Percentiles rank a stretch among this genome's conserved stretches.
These are phyloP conservation scores for Cyprinodon variegatus DNA, from an alignment of 2,113 vertebrate genomes.

Conservation along the genomic window DNA sequence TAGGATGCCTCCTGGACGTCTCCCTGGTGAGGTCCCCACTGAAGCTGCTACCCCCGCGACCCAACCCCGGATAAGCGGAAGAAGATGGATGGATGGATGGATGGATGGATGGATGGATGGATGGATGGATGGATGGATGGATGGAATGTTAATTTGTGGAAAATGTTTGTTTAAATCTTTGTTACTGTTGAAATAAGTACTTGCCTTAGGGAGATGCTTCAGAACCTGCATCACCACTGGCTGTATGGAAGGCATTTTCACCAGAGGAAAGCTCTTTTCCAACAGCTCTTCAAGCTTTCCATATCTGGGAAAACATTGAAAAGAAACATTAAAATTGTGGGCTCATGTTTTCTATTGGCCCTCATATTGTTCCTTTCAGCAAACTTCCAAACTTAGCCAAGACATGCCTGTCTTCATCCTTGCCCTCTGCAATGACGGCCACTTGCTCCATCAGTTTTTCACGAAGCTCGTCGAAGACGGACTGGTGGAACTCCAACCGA, in stretches of 20 bases:
- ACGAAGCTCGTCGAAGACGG: conserved; percentile 94
- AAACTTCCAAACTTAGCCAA: background rate
- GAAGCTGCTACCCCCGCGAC: no score
- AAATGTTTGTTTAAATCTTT: background rate
- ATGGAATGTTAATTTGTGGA: background rate
- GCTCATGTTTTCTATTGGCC: background rate
- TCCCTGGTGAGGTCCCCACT: no score
- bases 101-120: no score
- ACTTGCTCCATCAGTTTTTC: conserved; percentile 97
- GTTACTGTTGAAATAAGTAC: background rate
- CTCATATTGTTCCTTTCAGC: background rate
- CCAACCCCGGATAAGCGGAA: no score
- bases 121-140: no score
- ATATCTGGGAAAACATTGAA: conserved; percentile 77
- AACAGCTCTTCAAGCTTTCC: conserved; percentile 94
- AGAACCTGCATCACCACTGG: conserved; percentile 98
- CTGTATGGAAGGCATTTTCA: conserved; percentile 97
- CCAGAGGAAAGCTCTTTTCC: conserved; percentile 96
- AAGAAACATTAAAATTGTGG: background rate
- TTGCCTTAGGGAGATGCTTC: conserved; percentile 95
- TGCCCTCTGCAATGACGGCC: conserved; percentile 92
- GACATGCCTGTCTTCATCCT: conserved; percentile 88
- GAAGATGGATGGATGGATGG: no score
- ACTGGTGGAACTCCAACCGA: conserved; percentile 96
- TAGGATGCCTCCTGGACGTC: no score